Percentiles rank a stretch among this genome's conserved stretches.
These are phyloP conservation scores for Plebejus argus DNA, from an alignment of 2,888 invertebrate species.

Conservation along the genomic window DNA sequence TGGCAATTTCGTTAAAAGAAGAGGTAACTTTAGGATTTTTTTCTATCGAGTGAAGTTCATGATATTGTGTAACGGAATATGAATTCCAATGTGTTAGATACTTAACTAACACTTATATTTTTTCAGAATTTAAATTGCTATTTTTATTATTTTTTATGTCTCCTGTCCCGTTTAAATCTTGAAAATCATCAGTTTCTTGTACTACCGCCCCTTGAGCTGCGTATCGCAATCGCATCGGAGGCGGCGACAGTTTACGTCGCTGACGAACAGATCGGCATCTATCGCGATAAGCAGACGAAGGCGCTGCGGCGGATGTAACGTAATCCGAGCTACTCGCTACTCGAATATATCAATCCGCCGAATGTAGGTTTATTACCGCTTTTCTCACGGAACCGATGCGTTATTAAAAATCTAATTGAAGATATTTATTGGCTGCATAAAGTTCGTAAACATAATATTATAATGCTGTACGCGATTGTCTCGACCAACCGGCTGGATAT, in stretches of 20 bases:
- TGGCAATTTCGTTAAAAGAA: too few species aligned
- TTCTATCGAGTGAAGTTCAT: too few species aligned
- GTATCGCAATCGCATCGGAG: constrained; percentile 63
- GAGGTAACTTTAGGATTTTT: too few species aligned
- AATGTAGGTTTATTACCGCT: constrained; percentile 80
- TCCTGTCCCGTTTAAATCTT: too few species aligned
- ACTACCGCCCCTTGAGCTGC: constrained; percentile 40
- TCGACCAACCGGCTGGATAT: neutral
- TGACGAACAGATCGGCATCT: constrained; percentile 75
- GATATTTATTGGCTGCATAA: constrained; percentile 16
- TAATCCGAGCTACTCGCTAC: constrained; percentile 66
- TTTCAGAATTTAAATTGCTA: too few species aligned
- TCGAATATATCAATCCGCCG: constrained; percentile 76
- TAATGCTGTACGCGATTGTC: neutral
- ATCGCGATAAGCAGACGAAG: constrained; percentile 62
- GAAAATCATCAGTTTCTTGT: too few species aligned
- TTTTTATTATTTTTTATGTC: too few species aligned
- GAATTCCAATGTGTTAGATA: too few species aligned
- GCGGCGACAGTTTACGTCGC: constrained; percentile 63
- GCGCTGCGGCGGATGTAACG: constrained; percentile 75
- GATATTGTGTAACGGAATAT: too few species aligned
- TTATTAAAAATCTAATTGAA: constrained; percentile 73
- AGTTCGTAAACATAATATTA: neutral
- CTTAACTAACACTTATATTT: too few species aligned
- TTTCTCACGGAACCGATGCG: constrained; percentile 80